Base-by-base conservation (phyloP, 2,797 vertebrate species). In the Anniella stebbinsi region DNA sequence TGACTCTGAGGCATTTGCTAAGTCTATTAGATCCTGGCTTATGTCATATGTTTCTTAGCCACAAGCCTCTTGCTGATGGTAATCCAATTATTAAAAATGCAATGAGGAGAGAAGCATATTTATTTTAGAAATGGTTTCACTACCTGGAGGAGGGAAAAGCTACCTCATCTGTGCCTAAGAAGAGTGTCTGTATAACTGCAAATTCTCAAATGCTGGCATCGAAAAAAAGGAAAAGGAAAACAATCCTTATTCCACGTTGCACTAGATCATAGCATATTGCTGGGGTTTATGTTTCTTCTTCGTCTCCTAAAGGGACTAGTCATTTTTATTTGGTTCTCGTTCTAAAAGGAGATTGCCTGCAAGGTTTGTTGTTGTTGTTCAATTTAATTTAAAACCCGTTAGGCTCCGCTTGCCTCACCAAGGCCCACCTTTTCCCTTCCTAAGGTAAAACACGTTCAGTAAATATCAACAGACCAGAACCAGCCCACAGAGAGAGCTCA, bases 71-170 rank as follows among this genome's bases (percentile, higher is more conserved):
- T 94, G 85, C 86, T 33, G 15, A 89, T 88, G 85, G 36, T 78
- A 93, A 92, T 75, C 90, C 0, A 89, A 76, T 76, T 81, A 10
- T 94, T 93, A 95, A 93, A 94, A 91, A 92, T 93, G 93, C 86
- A 92, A 91, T 93, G 92, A 69, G 36, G 54, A 45, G 92, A 94
- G 86, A 94, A 91, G 89, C 90, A 41, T 67, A 57, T 80, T 86
- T 86, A 75, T 95, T 95, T 94, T 94, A 75, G 86, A 81, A 88
- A 84, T 4, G 36, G 84, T 81, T 84, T 77, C 41, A 23, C 77
- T 48, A n/a, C 80, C 67, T 86, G n/a, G 51, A 48, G 45, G 80
- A 87, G 86, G 84, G 87, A 91, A 83, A 45, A 51, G 30, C 86
- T 81, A 86, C 69, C 76, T 90, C 76, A 76, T 93, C 92, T 94